phyloP scores from a whole-genome alignment of 2,888 invertebrate genomes.

The Sinelater perroti region DNA sequence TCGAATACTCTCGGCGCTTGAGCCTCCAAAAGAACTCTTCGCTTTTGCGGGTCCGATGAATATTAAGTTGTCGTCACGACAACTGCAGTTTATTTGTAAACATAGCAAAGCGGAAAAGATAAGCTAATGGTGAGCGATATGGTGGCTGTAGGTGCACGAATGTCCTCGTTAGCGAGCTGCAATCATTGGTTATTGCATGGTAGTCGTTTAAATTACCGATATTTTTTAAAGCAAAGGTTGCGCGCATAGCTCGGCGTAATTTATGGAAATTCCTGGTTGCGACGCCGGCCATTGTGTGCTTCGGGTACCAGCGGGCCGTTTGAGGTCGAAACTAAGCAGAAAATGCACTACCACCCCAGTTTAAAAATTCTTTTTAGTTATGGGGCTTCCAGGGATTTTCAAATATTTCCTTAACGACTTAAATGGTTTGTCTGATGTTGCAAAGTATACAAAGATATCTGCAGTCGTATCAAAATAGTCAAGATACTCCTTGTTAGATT shows the following conservation, averaged over 20 bases:
- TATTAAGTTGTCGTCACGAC: slow-evolving; percentile 6
- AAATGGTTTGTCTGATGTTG: too few relatives aligned
- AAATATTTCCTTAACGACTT: too few relatives aligned
- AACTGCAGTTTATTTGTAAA: slow-evolving; percentile 15
- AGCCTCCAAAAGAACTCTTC: too few relatives aligned
- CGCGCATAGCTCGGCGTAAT: slow-evolving; percentile 17
- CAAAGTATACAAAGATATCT: too few relatives aligned
- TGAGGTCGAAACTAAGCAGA: too few relatives aligned
- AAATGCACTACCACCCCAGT: too few relatives aligned
- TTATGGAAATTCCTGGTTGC: slow-evolving; percentile 18
- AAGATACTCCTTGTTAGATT: too few relatives aligned
- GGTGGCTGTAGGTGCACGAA: slow-evolving; percentile 30
- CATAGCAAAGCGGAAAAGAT: slow-evolving; percentile 13
- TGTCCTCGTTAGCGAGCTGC: slow-evolving; percentile 31
- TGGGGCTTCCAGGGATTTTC: too few relatives aligned
- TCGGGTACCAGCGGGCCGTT: too few relatives aligned
- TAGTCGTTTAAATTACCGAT: slow-evolving; percentile 21
- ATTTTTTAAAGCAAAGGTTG: slow-evolving; percentile 12
- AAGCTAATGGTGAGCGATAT: slow-evolving; percentile 20
- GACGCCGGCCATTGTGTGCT: neutral
- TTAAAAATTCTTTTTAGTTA: too few relatives aligned
- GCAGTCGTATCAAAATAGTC: too few relatives aligned
- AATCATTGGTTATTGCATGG: slow-evolving; percentile 26
- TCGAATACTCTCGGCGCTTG: too few relatives aligned
- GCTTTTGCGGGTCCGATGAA: neutral